phyloP scores from a whole-genome alignment of 1,140 invertebrate genomes.

The Neelides sp. region DNA sequence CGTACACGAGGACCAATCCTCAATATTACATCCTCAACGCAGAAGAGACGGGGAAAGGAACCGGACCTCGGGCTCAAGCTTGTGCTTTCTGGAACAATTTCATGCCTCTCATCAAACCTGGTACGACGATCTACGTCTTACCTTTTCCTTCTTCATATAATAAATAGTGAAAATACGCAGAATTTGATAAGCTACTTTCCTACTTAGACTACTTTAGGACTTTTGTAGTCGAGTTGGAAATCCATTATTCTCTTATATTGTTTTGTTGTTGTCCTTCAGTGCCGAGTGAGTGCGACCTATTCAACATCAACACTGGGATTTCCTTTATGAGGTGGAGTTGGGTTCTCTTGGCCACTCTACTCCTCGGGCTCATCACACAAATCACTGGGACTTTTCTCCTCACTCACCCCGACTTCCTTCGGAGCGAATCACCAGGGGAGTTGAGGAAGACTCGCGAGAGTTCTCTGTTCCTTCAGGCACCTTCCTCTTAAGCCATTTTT shows the following conservation, averaged over 20 bases:
- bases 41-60: conserved; percentile 53
- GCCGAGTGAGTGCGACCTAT: too few species aligned
- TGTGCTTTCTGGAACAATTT: conserved; percentile 95
- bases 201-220: background rate
- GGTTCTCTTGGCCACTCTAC: too few species aligned
- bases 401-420: too few species aligned
- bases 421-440: too few species aligned
- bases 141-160: background rate
- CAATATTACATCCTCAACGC: conserved; percentile 81
- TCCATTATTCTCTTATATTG: background rate
- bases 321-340: too few species aligned
- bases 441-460: too few species aligned
- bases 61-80: conserved; percentile 55
- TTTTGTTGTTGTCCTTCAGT: background rate
- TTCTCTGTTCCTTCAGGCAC: too few species aligned
- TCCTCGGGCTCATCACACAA: too few species aligned
- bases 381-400: too few species aligned
- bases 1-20: conserved; percentile 67
- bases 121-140: conserved; percentile 14
- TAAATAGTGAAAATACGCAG: background rate
- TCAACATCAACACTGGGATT: too few species aligned
- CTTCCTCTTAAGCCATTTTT: too few species aligned
- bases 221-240: too few species aligned
- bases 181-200: background rate
- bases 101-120: conserved; percentile 59